phyloP scores from a whole-genome alignment of 1,140 invertebrate species.

The Ceratoteleas bidentatus region DNA sequence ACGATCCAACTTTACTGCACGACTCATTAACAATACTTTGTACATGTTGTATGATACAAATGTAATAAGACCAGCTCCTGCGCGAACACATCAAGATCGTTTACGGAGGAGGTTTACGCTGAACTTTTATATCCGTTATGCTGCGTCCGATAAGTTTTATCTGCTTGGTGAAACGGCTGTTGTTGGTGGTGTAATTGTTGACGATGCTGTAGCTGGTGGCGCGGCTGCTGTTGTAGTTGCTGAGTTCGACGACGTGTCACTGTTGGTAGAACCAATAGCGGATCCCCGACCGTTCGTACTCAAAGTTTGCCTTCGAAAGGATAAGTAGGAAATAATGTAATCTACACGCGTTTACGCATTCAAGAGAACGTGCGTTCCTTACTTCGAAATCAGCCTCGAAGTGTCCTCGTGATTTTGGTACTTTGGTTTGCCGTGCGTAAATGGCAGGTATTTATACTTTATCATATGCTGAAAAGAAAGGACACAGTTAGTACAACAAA shows the following conservation, averaged over 20 bases:
- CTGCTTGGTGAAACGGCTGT: background rate
- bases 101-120: too few species aligned
- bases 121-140: conserved; percentile 8
- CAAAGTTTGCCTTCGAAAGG: conserved; percentile 34
- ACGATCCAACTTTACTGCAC: conserved; percentile 73
- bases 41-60: conserved; percentile 81
- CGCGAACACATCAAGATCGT: too few species aligned
- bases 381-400: conserved; percentile 82
- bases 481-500: conserved; percentile 13
- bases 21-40: conserved; percentile 79
- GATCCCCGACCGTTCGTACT: background rate
- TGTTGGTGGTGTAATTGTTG: too few species aligned
- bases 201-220: too few species aligned
- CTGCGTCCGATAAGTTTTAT: conserved; percentile 15
- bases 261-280: conserved; percentile 2
- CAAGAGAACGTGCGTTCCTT: conserved; percentile 57
- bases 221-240: conserved; percentile 12
- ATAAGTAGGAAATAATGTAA: conserved; percentile 68
- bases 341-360: conserved; percentile 74
- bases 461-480: conserved; percentile 97
- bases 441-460: conserved; percentile 98
- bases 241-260: conserved; percentile 11
- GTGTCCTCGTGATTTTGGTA: conserved; percentile 87
- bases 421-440: conserved; percentile 98
- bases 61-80: conserved; percentile 77